phyloP scores from a whole-genome alignment of 1,140 invertebrate genomes.

The fruit fly (Drosophila melanogaster) region Release_6_plus_ISO1_MT NT_033779.5:21392501-21393000 shows the following conservation, averaged over 20 bases:
- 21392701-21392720: slow-evolving; percentile 41
- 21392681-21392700: slow-evolving; percentile 51
- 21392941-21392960: slow-evolving; percentile 21
- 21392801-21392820: slow-evolving; percentile 59
- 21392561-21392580: slow-evolving; percentile 30
- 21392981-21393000: slow-evolving; percentile 3
- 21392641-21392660: slow-evolving; percentile 56
- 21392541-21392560: background rate
- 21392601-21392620: slow-evolving; percentile 28
- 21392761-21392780: slow-evolving; percentile 55
- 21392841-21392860: slow-evolving; percentile 20
- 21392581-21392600: slow-evolving; percentile 29
- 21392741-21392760: slow-evolving; percentile 66
- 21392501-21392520: slow-evolving; percentile 22
- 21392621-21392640: slow-evolving; percentile 52
- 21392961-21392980: slow-evolving; percentile 25
- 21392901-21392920: background rate
- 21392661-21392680: slow-evolving; percentile 33
- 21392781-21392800: slow-evolving; percentile 64
- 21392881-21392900: slow-evolving; percentile 25
- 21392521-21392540: slow-evolving; percentile 9
- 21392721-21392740: slow-evolving; percentile 55
- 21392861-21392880: slow-evolving; percentile 5
- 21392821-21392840: slow-evolving; percentile 52
- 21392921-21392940: slow-evolving; percentile 12